phyloP scores from a whole-genome alignment of 2,797 vertebrate genomes.

The Hydrocynus forskahlii region DNA sequence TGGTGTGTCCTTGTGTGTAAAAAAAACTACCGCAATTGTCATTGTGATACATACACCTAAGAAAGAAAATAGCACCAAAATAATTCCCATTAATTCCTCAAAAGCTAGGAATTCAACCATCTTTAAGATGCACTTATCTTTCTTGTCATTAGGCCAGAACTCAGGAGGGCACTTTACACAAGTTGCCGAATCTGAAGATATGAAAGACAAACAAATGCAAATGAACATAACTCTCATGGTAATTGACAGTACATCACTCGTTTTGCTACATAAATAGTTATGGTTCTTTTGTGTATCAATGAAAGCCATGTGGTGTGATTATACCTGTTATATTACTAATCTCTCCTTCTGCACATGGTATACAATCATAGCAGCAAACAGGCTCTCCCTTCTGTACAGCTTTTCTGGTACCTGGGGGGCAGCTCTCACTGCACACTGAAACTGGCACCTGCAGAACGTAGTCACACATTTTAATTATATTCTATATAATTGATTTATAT shows the following conservation, averaged over 20 bases:
- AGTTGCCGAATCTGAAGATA: too few relatives aligned
- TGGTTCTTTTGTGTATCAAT: not conserved
- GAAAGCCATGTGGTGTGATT: too few relatives aligned
- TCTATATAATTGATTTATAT: too few relatives aligned
- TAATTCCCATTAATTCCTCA: conserved; percentile 68
- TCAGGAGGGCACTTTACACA: conserved; percentile 48
- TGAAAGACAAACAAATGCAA: too few relatives aligned
- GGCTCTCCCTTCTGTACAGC: conserved; percentile 72
- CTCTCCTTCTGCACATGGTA: conserved; percentile 74
- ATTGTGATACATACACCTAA: conserved; percentile 71
- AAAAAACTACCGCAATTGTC: conserved; percentile 62
- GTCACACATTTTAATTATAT: conserved; percentile 5
- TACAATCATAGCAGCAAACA: conserved; percentile 73
- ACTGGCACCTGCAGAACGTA: conserved; percentile 64
- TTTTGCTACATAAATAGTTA: too few relatives aligned
- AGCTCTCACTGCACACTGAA: conserved; percentile 75
- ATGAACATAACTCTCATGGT: too few relatives aligned
- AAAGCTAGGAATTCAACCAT: conserved; percentile 55
- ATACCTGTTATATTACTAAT: conserved; percentile 75
- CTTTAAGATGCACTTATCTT: conserved; percentile 71
- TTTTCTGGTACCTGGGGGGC: conserved; percentile 70
- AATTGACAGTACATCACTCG: too few relatives aligned
- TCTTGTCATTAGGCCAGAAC: conserved; percentile 72
- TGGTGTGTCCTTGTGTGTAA: conserved; percentile 70
- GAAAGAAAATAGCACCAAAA: conserved; percentile 69